These are phyloP conservation scores for Sesamia nonagrioides DNA, from an alignment of 1,140 invertebrate species.

Conservation along the genomic window DNA sequence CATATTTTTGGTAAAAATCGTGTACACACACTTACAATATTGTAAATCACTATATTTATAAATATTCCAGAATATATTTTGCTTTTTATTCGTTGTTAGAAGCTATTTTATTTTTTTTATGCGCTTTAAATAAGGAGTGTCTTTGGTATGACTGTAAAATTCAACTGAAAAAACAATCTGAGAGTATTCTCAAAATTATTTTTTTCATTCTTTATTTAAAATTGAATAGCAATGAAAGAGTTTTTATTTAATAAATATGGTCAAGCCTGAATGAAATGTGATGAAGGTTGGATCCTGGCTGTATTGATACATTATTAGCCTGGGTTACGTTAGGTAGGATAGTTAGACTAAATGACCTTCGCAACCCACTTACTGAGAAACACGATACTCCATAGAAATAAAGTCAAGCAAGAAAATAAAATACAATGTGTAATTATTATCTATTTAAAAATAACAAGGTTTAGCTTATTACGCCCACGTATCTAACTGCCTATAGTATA, in stretches of 20 bases:
- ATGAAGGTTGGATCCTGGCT: too few relatives aligned
- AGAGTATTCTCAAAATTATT: slow-evolving; percentile 24
- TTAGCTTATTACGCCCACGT: too few relatives aligned
- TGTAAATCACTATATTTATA: slow-evolving; percentile 24
- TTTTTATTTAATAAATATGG: neutral
- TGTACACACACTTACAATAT: slow-evolving; percentile 18
- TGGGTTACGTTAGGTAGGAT: too few relatives aligned
- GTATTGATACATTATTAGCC: too few relatives aligned
- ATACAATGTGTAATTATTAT: too few relatives aligned
- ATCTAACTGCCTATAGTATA: too few relatives aligned
- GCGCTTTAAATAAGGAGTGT: slow-evolving; percentile 55
- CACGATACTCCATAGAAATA: too few relatives aligned
- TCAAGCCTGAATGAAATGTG: neutral
- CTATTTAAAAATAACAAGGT: too few relatives aligned
- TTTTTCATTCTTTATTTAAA: slow-evolving; percentile 47
- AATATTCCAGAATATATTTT: slow-evolving; percentile 24
- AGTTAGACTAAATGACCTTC: too few relatives aligned
- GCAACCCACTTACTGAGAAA: too few relatives aligned
- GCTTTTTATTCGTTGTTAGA: slow-evolving; percentile 37
- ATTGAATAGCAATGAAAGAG: neutral
- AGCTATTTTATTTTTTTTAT: slow-evolving; percentile 59
- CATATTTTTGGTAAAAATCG: neutral
- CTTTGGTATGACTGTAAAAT: slow-evolving; percentile 51
- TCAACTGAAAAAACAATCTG: slow-evolving; percentile 47
- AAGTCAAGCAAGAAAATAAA: too few relatives aligned